phyloP scores from a whole-genome alignment of 2,797 vertebrate species.

The Salarias fasciatus region DNA sequence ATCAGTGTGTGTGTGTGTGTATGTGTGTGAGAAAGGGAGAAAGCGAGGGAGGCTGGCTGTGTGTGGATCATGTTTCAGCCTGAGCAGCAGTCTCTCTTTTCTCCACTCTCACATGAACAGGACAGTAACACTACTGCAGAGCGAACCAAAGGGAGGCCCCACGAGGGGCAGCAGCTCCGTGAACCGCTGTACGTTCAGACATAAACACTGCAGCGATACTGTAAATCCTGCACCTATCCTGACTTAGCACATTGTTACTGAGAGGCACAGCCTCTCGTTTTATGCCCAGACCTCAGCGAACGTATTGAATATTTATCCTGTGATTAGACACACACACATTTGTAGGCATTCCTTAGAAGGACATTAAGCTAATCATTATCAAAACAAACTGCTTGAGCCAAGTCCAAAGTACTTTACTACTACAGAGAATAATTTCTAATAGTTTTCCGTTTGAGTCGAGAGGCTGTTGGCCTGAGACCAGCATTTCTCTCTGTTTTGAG shows the following conservation, averaged over 20 bases:
- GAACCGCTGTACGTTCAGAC: conserved; percentile 19
- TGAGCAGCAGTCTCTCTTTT: conserved; percentile 44
- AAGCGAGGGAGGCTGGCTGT: conserved; percentile 42
- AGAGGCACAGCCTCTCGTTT: conserved; percentile 10
- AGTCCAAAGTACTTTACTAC: conserved; percentile 39
- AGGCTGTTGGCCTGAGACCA: conserved; percentile 29
- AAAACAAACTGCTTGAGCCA: conserved; percentile 49
- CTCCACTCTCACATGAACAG: conserved; percentile 63
- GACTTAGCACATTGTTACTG: conserved; percentile 26
- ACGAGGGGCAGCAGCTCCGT: conserved; percentile 46
- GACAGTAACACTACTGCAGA: conserved; percentile 49
- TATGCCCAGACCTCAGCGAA: conserved; percentile 1
- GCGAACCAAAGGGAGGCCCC: conserved; percentile 54
- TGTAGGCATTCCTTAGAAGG: conserved; percentile 25
- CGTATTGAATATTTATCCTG: conserved; percentile 30
- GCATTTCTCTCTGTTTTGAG: background rate
- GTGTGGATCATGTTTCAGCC: conserved; percentile 69
- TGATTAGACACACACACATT: background rate
- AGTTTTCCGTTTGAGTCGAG: conserved; percentile 34
- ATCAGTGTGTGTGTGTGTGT: too few species aligned
- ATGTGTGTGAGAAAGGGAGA: conserved; percentile 32
- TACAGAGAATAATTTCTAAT: conserved; percentile 32
- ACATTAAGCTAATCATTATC: conserved; percentile 51
- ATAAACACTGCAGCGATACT: conserved; percentile 20
- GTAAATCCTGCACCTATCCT: conserved; percentile 35